Evolutionary conservation across 2,888 invertebrate species (phyloP), one percentile per base, ranked within the genome.

Genomic region (Antitype chi): DNA sequence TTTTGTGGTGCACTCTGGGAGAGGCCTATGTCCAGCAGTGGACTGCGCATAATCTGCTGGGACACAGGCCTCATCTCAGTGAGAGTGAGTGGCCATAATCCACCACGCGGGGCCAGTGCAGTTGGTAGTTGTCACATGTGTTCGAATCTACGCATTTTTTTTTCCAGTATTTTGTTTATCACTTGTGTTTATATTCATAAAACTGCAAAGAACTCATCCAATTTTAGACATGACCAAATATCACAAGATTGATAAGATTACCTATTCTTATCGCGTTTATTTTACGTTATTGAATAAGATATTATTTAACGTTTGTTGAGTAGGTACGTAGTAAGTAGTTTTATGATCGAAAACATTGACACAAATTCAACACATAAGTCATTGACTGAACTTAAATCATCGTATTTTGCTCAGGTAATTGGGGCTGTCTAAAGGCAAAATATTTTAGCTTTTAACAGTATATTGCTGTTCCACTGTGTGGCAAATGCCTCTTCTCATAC

Each of bases 241-340:
- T 77, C 78, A 49, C 23, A 13, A 66, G 57, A 28, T n/a, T 49
- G 83, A 84, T 84, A 72, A 84, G 83, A 86, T 85, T 57, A 52
- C 52, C 15, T 15, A 52, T 6, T 52, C 23, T 1, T 53, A 74
- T 85, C 70, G 52, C 28, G 15, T 60, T 60, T 64, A 68, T 82
- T 59, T 57, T 62, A 60, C 1, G 20, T 69, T 82, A 57, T 73
- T 82, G 20, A 59, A 49, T 63, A 76, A 55, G 38, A 47, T 47
- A 55, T 84, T 70, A 69, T 66, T 84, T 69, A 73, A 66, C 7
- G 32, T 60, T 32, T 2, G 38, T 28, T 15, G 7, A 28, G 57
- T 23, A 20, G 25, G 32, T 59, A 67, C 20, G 13, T 38, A 13
- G n/a, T 15, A 43, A 6, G 0, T 23, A 2, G 17, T 43, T 47